These are phyloP conservation scores for Wiebesia pumilae DNA, from an alignment of 1,140 invertebrate genomes.

Conservation along the genomic window DNA sequence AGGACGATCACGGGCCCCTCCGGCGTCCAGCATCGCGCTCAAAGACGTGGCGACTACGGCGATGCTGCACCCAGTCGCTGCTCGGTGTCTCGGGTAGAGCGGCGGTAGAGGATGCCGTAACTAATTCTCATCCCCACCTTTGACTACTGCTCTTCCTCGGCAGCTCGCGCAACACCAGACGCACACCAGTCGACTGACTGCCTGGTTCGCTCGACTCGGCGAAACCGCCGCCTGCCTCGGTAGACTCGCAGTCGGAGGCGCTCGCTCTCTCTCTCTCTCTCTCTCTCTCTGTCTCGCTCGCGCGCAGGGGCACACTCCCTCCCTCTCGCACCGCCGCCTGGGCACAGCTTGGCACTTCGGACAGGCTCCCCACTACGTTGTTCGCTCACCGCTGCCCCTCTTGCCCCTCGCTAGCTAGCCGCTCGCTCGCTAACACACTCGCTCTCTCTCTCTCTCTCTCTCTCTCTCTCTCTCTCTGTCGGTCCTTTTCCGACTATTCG, in stretches of 20 bases:
- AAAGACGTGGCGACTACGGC: not conserved
- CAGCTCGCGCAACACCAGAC: slow-evolving; percentile 59
- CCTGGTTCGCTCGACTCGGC: slow-evolving; percentile 21
- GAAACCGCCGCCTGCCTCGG: slow-evolving; percentile 50
- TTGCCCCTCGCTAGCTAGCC: no score
- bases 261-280: slow-evolving; percentile 50
- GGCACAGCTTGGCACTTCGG: slow-evolving; percentile 1
- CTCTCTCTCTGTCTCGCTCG: slow-evolving; percentile 8
- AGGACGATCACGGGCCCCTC: not conserved
- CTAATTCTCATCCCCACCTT: slow-evolving; percentile 68
- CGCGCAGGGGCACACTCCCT: slow-evolving; percentile 27
- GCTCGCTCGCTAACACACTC: not conserved
- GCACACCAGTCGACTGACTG: slow-evolving; percentile 51
- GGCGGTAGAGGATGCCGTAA: slow-evolving; percentile 69
- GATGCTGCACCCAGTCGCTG: not conserved
- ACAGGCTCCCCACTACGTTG: not conserved
- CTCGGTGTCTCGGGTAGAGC: not conserved
- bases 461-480: not conserved
- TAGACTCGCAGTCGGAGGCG: slow-evolving; percentile 51
- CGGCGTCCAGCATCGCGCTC: slow-evolving; percentile 19
- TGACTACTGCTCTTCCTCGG: slow-evolving; percentile 53
- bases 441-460: not conserved
- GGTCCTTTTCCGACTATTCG: slow-evolving; percentile 34
- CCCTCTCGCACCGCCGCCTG: slow-evolving; percentile 47
- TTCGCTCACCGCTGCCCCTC: no score